Conservation (phyloP, 2,113 vertebrate species). For the Aldabrachelys gigantea region DNA sequence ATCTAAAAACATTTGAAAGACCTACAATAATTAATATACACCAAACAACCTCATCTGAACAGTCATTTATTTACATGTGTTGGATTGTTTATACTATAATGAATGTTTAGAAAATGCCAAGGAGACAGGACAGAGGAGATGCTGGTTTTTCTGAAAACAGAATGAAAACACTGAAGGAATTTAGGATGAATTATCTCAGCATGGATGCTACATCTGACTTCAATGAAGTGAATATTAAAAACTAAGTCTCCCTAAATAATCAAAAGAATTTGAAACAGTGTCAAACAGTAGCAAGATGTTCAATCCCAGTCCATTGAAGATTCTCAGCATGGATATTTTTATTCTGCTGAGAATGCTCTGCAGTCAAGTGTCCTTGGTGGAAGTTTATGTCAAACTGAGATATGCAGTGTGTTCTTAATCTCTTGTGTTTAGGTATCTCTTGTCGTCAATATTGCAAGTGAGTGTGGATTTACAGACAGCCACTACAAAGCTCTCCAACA, state of each 20-base stretch:
- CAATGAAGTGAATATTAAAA: neutral
- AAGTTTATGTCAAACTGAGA: neutral
- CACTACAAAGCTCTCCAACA: constrained; percentile 93
- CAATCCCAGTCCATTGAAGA: neutral
- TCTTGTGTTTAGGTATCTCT: constrained; percentile 85
- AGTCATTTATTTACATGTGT: neutral
- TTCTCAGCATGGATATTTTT: neutral
- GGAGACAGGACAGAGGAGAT: neutral
- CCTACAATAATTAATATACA: neutral
- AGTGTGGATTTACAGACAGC: constrained; percentile 94
- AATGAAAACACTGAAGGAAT: neutral
- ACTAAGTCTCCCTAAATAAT: neutral
- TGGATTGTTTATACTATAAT: neutral
- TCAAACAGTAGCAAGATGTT: neutral
- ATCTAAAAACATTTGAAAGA: neutral
- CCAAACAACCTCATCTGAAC: neutral
- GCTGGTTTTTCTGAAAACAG: neutral
- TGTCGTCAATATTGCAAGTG: constrained; percentile 96
- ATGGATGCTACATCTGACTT: neutral
- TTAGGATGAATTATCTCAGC: neutral
- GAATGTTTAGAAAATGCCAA: neutral
- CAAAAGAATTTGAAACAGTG: neutral
- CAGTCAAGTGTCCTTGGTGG: neutral
- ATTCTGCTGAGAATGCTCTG: neutral
- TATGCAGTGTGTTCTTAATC: neutral